These are phyloP conservation scores for Vulpes lagopus DNA, from an alignment of 2,113 vertebrate genomes.

Conservation along the genomic window DNA sequence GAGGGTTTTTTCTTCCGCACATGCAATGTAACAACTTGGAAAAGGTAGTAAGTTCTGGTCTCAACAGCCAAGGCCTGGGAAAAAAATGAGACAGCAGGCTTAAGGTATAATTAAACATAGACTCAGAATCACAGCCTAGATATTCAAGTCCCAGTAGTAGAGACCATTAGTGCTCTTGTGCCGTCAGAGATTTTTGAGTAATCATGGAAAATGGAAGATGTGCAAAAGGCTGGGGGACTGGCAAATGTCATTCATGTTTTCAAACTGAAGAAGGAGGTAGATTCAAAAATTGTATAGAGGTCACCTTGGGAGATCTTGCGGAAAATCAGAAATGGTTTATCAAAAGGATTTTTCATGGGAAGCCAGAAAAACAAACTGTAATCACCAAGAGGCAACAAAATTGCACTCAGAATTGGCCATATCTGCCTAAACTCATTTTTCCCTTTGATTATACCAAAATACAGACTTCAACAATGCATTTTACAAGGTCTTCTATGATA, in stretches of 20 bases:
- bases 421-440: neutral
- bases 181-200: conserved; percentile 10
- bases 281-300: conserved; percentile 27
- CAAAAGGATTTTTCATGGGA: neutral
- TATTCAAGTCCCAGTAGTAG: neutral
- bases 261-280: conserved; percentile 4
- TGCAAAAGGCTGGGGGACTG: conserved; percentile 56
- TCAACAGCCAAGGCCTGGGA: conserved; percentile 4
- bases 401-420: neutral
- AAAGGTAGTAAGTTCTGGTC: neutral
- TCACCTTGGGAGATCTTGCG: conserved; percentile 32
- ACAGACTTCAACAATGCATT: neutral
- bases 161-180: neutral
- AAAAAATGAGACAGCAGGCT: conserved; percentile 52
- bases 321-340: conserved; percentile 39
- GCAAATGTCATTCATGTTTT: conserved; percentile 70
- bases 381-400: conserved; percentile 32
- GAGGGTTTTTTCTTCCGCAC: neutral
- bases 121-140: conserved; percentile 1
- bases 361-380: neutral
- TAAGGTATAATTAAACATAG: conserved; percentile 62
- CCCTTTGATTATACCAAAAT: neutral
- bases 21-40: conserved; percentile 1
- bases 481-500: neutral
- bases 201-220: conserved; percentile 57